Evolutionary conservation across 2,797 vertebrate genomes (phyloP).

Genomic region (Hypotaenidia okinawae): DNA sequence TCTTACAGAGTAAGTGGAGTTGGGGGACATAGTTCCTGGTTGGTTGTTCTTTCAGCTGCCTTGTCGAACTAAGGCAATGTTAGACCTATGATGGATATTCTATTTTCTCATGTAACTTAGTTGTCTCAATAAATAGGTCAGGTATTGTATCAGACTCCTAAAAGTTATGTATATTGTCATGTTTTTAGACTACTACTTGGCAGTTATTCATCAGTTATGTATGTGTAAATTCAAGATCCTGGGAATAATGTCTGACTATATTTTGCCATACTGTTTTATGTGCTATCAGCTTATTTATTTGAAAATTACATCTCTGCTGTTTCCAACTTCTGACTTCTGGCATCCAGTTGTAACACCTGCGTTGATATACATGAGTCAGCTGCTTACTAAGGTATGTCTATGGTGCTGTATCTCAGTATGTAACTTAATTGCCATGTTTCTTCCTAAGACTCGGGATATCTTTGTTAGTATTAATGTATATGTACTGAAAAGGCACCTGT

Average conservation of each 20-base stretch:
- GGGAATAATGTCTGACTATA: not conserved
- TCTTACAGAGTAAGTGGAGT: not conserved
- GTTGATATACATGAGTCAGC: slow-evolving; percentile 89
- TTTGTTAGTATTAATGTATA: not conserved
- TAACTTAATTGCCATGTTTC: not conserved
- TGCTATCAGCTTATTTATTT: slow-evolving; percentile 86
- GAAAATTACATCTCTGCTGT: slow-evolving; percentile 88
- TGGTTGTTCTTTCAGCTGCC: not conserved
- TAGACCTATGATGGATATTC: not conserved
- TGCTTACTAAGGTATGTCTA: slow-evolving; percentile 88
- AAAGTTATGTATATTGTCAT: not conserved
- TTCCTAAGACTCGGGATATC: not conserved
- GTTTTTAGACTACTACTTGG: not conserved
- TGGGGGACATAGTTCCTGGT: not conserved
- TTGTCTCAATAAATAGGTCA: not conserved
- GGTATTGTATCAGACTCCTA: not conserved
- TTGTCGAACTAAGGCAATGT: not conserved
- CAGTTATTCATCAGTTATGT: not conserved
- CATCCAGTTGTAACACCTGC: slow-evolving; percentile 94
- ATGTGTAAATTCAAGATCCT: not conserved
- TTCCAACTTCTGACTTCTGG: slow-evolving; percentile 94
- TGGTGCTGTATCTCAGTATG: not conserved
- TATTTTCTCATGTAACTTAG: not conserved
- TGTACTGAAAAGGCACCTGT: not conserved
- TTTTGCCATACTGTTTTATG: not conserved